A percentile compares a stretch with the other conserved stretches of the same genome.
phyloP scores from a whole-genome alignment of 1,140 invertebrate species.

The Drosophila littoralis region DNA sequence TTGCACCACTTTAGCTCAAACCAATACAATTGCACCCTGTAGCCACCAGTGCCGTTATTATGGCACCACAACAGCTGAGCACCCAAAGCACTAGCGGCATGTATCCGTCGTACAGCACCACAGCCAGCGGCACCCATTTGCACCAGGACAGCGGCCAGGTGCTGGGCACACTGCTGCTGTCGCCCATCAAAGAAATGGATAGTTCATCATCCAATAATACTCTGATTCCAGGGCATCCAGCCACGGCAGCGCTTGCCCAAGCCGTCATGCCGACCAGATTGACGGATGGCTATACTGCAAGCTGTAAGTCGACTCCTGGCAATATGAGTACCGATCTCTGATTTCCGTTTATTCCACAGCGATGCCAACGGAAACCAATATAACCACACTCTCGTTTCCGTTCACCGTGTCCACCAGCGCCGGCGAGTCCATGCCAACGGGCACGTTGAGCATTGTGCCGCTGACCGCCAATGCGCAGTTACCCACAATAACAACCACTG shows the following conservation, averaged over 20 bases:
- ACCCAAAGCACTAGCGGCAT: slow-evolving; percentile 85
- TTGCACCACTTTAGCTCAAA: slow-evolving; percentile 8
- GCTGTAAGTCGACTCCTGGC: slow-evolving; percentile 38
- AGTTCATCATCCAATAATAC: slow-evolving; percentile 89
- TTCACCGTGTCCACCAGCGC: slow-evolving; percentile 71
- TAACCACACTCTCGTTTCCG: slow-evolving; percentile 79
- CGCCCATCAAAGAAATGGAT: slow-evolving; percentile 91
- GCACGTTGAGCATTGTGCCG: slow-evolving; percentile 75
- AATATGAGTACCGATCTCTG: neutral
- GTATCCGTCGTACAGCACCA: slow-evolving; percentile 87
- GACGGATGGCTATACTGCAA: slow-evolving; percentile 60
- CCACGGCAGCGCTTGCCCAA: slow-evolving; percentile 77
- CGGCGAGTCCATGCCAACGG: slow-evolving; percentile 66
- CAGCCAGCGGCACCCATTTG: slow-evolving; percentile 85
- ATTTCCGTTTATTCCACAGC: slow-evolving; percentile 16
- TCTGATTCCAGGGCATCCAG: slow-evolving; percentile 86
- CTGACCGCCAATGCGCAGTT: slow-evolving; percentile 64
- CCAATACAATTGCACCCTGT: slow-evolving; percentile 34
- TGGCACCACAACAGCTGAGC: slow-evolving; percentile 85
- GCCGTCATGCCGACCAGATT: slow-evolving; percentile 60
- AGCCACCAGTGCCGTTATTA: slow-evolving; percentile 72
- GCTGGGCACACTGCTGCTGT: slow-evolving; percentile 89
- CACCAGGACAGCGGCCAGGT: slow-evolving; percentile 87
- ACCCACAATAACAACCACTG: slow-evolving; percentile 74
- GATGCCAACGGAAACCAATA: slow-evolving; percentile 62